Conservation (phyloP, 2,888 invertebrate species). For the Uloborus plumipes region DNA sequence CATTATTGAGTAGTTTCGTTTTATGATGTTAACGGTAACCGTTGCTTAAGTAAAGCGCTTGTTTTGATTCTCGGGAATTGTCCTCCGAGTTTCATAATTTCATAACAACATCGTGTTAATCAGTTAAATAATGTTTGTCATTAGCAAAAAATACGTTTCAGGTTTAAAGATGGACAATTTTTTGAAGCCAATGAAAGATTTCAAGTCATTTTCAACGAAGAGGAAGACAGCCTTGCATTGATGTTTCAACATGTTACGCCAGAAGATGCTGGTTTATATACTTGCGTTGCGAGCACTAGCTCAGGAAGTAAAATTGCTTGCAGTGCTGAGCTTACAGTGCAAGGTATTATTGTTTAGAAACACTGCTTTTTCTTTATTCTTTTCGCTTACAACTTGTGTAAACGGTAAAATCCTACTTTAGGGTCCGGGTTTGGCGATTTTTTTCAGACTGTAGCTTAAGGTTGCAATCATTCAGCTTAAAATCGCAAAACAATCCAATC, state of each 20-base stretch:
- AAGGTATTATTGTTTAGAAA: conserved; percentile 75
- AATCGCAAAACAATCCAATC: no score
- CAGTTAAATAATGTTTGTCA: background rate
- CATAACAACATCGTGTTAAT: background rate
- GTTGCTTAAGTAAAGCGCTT: no score
- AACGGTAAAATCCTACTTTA: no score
- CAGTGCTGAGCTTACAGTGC: conserved; percentile 93
- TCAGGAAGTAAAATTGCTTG: conserved; percentile 91
- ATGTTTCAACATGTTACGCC: conserved; percentile 95
- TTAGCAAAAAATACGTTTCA: conserved; percentile 11
- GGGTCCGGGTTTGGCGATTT: no score
- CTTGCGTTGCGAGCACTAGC: conserved; percentile 94
- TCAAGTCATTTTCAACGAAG: conserved; percentile 89
- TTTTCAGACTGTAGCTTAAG: no score
- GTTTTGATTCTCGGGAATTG: background rate
- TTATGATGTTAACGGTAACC: no score
- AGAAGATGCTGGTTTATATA: conserved; percentile 95
- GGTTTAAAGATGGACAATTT: conserved; percentile 83
- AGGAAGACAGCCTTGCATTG: conserved; percentile 91
- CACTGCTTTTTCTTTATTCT: no score
- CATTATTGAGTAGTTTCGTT: no score
- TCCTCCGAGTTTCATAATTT: no score
- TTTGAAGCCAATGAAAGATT: conserved; percentile 93
- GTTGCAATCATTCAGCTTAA: no score
- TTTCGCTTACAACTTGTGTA: no score